These are phyloP conservation scores for Leucophenga maculata DNA, from an alignment of 2,888 invertebrate species.

Conservation along the genomic window DNA sequence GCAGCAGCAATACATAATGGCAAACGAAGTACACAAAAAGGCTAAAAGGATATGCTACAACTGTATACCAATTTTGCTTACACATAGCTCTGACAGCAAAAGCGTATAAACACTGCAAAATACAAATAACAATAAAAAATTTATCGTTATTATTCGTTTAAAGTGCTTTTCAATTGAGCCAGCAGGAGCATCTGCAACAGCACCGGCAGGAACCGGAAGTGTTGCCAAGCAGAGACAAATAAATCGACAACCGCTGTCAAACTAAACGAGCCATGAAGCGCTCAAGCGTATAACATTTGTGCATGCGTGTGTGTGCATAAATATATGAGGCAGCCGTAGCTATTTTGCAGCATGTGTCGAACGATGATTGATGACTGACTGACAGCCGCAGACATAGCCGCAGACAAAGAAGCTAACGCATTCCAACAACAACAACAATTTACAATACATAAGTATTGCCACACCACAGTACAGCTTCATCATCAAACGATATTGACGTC, in stretches of 20 bases:
- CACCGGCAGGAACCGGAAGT: conserved; percentile 15
- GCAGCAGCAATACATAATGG: conserved; percentile 14
- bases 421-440: too few relatives aligned
- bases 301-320: conserved; percentile 41
- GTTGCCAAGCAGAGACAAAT: conserved; percentile 21
- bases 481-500: conserved; percentile 12
- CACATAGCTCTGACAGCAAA: conserved; percentile 41
- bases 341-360: neutral
- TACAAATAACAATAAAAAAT: conserved; percentile 66
- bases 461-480: conserved; percentile 45
- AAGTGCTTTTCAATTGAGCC: conserved; percentile 68
- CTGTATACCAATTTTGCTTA: conserved; percentile 35
- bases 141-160: conserved; percentile 66
- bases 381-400: conserved; percentile 41
- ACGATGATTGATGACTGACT: conserved; percentile 30
- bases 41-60: too few relatives aligned
- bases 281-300: conserved; percentile 11
- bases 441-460: too few relatives aligned
- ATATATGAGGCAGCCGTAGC: conserved; percentile 46
- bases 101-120: conserved; percentile 58
- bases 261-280: conserved; percentile 37
- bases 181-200: conserved; percentile 20
- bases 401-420: too few relatives aligned
- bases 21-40: too few relatives aligned
- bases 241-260: conserved; percentile 26